Conservation (phyloP, 2,113 vertebrate species). For the Apistogramma diplotaenia region DNA sequence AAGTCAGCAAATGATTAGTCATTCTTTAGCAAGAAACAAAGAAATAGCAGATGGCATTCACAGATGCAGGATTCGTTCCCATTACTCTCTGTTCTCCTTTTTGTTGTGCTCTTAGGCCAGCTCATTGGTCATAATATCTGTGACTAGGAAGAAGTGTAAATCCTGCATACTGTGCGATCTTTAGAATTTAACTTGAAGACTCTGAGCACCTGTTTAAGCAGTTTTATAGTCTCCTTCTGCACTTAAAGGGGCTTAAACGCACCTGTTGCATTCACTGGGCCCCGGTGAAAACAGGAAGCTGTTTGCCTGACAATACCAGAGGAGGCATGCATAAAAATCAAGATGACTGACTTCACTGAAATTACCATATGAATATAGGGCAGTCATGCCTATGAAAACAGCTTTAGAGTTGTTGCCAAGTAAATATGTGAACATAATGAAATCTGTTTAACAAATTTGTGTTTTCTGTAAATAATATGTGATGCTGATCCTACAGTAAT, state of each 20-base stretch:
- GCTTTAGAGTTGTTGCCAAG: no score
- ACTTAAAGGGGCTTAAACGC: no score
- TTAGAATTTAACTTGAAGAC: background rate
- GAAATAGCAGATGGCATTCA: conserved; percentile 22
- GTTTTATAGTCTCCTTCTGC: no score
- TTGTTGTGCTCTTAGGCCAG: background rate
- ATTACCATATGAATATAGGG: no score
- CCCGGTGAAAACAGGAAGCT: no score
- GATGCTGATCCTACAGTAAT: background rate
- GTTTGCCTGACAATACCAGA: no score
- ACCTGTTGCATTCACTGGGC: no score
- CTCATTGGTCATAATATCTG: background rate
- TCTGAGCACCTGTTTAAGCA: no score
- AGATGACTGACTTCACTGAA: no score
- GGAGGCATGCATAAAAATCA: no score
- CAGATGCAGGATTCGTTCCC: background rate
- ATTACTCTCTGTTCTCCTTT: conserved; percentile 29
- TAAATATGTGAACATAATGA: background rate
- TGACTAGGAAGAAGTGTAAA: background rate
- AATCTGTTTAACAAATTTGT: background rate
- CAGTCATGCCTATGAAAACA: no score
- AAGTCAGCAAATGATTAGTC: conserved; percentile 34
- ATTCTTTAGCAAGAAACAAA: conserved; percentile 19
- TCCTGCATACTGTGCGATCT: background rate
- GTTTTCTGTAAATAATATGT: background rate